Evolutionary conservation across 2,888 invertebrate genomes (phyloP).

Genomic region (Kuschelorhynchus macadamiae): DNA sequence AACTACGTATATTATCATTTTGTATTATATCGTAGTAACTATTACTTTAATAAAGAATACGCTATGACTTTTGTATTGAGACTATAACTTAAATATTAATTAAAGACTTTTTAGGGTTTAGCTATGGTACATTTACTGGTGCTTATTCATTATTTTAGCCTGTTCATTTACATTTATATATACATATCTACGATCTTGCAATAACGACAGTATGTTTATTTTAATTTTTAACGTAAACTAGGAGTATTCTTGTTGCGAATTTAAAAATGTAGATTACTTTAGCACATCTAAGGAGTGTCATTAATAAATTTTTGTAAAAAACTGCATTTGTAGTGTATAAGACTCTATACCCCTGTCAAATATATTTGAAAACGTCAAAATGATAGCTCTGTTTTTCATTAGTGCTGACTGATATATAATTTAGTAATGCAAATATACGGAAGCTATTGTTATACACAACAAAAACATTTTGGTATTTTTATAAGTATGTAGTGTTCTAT

Average conservation of each 20-base stretch:
- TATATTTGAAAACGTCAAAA: neutral
- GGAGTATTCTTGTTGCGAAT: conserved; percentile 67
- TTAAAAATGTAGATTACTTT: conserved; percentile 59
- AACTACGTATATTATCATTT: conserved; percentile 59
- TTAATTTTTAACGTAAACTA: too few relatives aligned
- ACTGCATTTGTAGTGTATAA: conserved; percentile 3
- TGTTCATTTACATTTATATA: conserved; percentile 41
- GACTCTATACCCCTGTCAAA: conserved; percentile 7
- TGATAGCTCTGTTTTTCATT: neutral
- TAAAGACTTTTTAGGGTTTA: neutral
- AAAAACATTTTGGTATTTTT: conserved; percentile 38
- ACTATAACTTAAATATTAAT: conserved; percentile 30
- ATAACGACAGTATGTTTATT: conserved; percentile 54
- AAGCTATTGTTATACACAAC: conserved; percentile 23
- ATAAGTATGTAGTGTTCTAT: conserved; percentile 34
- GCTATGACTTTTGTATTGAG: conserved; percentile 45
- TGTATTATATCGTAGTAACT: conserved; percentile 58
- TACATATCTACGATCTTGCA: conserved; percentile 63
- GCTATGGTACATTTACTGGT: conserved; percentile 13
- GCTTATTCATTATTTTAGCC: conserved; percentile 13
- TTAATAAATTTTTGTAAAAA: conserved; percentile 19
- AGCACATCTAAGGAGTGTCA: conserved; percentile 64
- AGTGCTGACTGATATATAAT: conserved; percentile 25
- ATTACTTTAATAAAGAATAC: conserved; percentile 44
- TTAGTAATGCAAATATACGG: neutral